Conservation (phyloP, 2,888 invertebrate species). For the Zygogramma bicolorata region DNA sequence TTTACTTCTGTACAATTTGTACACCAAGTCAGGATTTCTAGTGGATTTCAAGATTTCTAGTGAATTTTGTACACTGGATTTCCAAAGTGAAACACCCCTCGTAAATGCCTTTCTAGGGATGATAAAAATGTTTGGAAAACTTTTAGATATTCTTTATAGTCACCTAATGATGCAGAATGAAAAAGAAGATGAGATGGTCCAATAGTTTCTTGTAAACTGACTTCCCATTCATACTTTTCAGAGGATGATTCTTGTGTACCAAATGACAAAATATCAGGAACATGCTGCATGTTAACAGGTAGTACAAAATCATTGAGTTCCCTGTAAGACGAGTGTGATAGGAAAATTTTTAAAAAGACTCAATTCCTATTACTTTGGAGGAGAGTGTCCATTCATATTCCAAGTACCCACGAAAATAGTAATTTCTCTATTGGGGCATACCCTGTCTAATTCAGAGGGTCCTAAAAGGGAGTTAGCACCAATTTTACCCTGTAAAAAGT, state of each 20-base stretch:
- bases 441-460: constrained; percentile 85
- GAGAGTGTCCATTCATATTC: constrained; percentile 96
- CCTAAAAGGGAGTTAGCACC: constrained; percentile 87
- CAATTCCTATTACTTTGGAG: constrained; percentile 75
- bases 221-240: constrained; percentile 90
- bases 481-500: constrained; percentile 83
- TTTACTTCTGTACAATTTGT: too few species aligned
- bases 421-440: constrained; percentile 87
- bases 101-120: too few species aligned
- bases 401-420: constrained; percentile 93
- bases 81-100: too few species aligned
- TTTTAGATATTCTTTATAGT: constrained; percentile 21
- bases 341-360: neutral
- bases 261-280: constrained; percentile 92
- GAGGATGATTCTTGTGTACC: constrained; percentile 95
- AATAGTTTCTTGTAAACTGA: constrained; percentile 90
- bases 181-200: constrained; percentile 94
- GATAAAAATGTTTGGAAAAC: too few species aligned
- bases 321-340: constrained; percentile 65
- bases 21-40: too few species aligned
- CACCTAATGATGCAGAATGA: constrained; percentile 85
- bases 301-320: constrained; percentile 91
- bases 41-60: too few species aligned
- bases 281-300: constrained; percentile 85
- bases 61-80: too few species aligned